These are phyloP conservation scores for Clarias laeviceps DNA, from an alignment of 2,797 vertebrate genomes.

Conservation along the genomic window DNA sequence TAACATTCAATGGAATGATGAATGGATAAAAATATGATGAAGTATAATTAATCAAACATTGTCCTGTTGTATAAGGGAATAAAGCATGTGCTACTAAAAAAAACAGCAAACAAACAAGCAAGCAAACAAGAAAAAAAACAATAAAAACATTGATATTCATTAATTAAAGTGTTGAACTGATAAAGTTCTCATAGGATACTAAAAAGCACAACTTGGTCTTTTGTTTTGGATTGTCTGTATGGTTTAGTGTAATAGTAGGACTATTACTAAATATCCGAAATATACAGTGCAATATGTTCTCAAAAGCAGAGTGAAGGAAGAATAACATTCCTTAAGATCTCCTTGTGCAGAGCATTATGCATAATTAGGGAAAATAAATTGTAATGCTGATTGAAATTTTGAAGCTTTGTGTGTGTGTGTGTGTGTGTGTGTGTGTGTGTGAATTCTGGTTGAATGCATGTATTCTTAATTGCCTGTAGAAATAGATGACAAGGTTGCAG, in stretches of 20 bases:
- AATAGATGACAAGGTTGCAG: constrained; percentile 17
- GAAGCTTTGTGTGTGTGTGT: background rate
- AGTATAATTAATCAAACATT: background rate
- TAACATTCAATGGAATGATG: background rate
- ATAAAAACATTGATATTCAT: background rate
- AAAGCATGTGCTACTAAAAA: background rate
- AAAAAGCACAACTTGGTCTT: background rate
- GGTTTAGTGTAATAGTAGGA: background rate
- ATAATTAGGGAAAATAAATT: background rate
- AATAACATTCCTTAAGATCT: constrained; percentile 5
- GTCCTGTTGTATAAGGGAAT: background rate
- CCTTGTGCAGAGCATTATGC: background rate
- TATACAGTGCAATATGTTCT: background rate
- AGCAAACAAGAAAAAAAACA: too few relatives aligned
- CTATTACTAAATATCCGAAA: background rate
- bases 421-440: background rate
- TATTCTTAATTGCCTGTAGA: background rate
- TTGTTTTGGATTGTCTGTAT: background rate
- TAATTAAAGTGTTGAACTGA: background rate
- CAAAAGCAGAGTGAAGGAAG: background rate
- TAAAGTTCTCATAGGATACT: background rate
- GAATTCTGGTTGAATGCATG: background rate
- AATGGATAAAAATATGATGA: background rate
- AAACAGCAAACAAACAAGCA: too few relatives aligned
- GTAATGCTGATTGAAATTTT: constrained; percentile 2